phyloP scores from a whole-genome alignment of 64 coral and sea anemone species.

The Stichodactyla mertensii region DNA sequence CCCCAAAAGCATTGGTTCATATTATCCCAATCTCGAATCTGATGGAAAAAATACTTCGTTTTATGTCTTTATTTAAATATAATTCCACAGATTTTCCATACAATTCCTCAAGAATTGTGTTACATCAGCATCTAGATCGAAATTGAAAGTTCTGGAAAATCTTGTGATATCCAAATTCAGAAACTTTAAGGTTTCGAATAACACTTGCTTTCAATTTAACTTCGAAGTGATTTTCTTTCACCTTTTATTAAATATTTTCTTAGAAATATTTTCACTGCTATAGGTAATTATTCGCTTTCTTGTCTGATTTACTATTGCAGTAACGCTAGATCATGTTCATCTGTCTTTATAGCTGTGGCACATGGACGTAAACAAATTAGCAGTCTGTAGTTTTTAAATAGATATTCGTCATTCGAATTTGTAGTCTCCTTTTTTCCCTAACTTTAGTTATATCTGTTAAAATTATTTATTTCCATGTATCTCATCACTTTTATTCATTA shows the following conservation, averaged over 20 bases:
- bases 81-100: not conserved
- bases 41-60: not conserved
- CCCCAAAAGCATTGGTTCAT: not conserved
- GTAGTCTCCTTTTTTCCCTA: too few relatives aligned
- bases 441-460: too few relatives aligned
- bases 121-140: not conserved
- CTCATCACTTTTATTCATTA: too few relatives aligned
- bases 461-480: too few relatives aligned
- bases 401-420: too few relatives aligned
- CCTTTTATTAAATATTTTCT: not conserved
- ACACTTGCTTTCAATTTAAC: not conserved
- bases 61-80: not conserved
- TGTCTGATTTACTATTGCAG: not conserved
- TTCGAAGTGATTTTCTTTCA: not conserved
- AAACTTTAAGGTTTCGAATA: not conserved
- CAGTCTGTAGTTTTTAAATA: too few relatives aligned
- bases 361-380: too few relatives aligned
- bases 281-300: not conserved
- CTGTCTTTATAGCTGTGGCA: not conserved
- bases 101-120: not conserved
- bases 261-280: not conserved
- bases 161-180: not conserved
- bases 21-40: not conserved
- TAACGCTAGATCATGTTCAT: not conserved
- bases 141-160: conserved; percentile 15